A percentile compares a stretch with the other conserved stretches of the same genome.
Conservation (phyloP, 2,888 invertebrate species). For the Embidobia sp. region DNA sequence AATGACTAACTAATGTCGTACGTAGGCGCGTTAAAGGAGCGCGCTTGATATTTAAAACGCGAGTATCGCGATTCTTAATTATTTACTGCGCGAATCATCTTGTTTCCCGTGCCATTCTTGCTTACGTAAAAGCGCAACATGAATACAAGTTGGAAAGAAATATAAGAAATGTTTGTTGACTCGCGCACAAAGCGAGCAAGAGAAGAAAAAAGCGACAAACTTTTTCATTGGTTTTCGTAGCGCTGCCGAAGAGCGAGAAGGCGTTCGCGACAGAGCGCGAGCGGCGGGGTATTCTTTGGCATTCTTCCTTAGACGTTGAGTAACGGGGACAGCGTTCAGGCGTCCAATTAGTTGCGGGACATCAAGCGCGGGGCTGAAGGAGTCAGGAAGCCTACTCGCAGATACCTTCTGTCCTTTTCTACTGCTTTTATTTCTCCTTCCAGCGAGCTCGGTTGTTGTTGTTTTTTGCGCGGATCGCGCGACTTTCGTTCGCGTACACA, state of each 20-base stretch:
- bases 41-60: slow-evolving; percentile 13
- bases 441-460: slow-evolving; percentile 1
- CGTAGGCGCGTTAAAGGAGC: no score
- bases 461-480: slow-evolving; percentile 17
- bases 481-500: slow-evolving; percentile 44
- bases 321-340: slow-evolving; percentile 54
- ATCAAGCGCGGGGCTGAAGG: slow-evolving; percentile 46
- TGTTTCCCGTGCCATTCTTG: slow-evolving; percentile 5
- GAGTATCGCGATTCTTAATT: slow-evolving; percentile 25
- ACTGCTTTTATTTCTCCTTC: slow-evolving; percentile 6
- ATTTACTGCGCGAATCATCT: slow-evolving; percentile 32
- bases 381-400: slow-evolving; percentile 52
- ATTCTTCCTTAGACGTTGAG: slow-evolving; percentile 54
- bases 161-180: slow-evolving; percentile 42
- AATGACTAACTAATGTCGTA: no score
- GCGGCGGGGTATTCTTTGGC: slow-evolving; percentile 24
- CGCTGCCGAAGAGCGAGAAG: slow-evolving; percentile 16
- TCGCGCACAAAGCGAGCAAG: slow-evolving; percentile 32
- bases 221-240: slow-evolving; percentile 49
- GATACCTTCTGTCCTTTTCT: slow-evolving; percentile 40
- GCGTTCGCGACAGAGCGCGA: no score
- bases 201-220: slow-evolving; percentile 45
- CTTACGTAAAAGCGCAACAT: slow-evolving; percentile 38
- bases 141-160: slow-evolving; percentile 20
- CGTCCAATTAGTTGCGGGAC: slow-evolving; percentile 59